Evolutionary conservation across 2,888 invertebrate species (phyloP), one percentile per base, ranked within the genome.

Genomic region (Lysandra bellargus): DNA sequence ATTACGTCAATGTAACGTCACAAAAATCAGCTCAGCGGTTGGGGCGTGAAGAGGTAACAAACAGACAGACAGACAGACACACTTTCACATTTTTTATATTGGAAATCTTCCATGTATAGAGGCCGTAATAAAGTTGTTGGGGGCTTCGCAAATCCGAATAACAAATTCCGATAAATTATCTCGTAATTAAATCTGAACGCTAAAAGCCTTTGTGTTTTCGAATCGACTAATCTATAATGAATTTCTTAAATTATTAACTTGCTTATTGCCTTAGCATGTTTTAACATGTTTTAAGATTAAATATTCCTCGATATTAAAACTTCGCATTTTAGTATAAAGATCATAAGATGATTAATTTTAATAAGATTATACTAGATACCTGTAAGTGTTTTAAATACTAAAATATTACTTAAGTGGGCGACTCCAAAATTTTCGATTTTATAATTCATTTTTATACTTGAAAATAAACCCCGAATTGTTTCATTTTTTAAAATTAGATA

Each of bases 121-220:
- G 23, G 7, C n/a, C 64, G 2, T 30, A 64, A 64, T 12, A 64
- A 30, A 30, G 2, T 64, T 64, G 61, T 23, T 30, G 12, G 30
- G 23, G 9, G 23, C 30, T 64, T 30, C 2, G 33, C 14, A 37
- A 37, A 14, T 37, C 33, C 33, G 1, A 37, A 69, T 30, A 69
- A 69, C 69, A 69, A 69, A 69, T 69, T 69, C 33, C 69, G 37
- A 69, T 37, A 69, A 69, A 69, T 69, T 69, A 69, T 69, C 69
- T 69, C 30, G 69, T 37, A 37, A 69, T 69, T 69, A 69, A 69
- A 69, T 69, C 69, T 17, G 33, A 2, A 37, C 1, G 37, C 9
- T 69, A 69, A 69, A 69, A 69, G 69, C 69, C 33, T 69, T 69
- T 69, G 69, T 69, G 69, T 69, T 69, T 69, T 37, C 14, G 14